Evolutionary conservation across 2,797 vertebrate genomes (phyloP).

Genomic region (Phalloptychus januarius): DNA sequence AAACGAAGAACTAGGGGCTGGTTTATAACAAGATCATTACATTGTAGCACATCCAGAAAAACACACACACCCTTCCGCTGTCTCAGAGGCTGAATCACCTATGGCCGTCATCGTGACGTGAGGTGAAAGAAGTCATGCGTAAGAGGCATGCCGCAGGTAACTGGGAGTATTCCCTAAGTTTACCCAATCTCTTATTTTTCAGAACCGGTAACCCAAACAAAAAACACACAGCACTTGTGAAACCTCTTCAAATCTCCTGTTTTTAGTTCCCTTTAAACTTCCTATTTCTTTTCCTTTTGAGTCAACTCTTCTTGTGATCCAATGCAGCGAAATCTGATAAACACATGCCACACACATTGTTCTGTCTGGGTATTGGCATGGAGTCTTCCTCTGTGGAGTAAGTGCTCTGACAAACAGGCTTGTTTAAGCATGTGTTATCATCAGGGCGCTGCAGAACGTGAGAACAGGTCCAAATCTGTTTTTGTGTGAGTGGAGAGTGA

Average conservation of each 20-base stretch:
- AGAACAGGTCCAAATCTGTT: conserved; percentile 15
- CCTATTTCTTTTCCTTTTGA: conserved; percentile 5
- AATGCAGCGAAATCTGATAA: conserved; percentile 4
- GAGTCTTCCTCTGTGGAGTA: conserved; percentile 2
- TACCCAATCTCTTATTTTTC: conserved; percentile 1
- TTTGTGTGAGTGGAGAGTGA: neutral
- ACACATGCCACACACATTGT: conserved; percentile 1
- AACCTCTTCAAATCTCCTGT: conserved; percentile 15
- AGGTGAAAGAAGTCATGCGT: conserved; percentile 2
- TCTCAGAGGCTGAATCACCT: conserved; percentile 36
- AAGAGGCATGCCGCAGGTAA: neutral
- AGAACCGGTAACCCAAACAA: conserved; percentile 4
- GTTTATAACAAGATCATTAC: too few species aligned
- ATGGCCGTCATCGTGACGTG: conserved; percentile 23
- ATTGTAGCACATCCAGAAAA: conserved; percentile 19
- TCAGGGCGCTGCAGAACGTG: neutral
- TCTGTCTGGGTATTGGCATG: neutral
- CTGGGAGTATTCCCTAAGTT: neutral
- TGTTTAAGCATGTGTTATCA: neutral
- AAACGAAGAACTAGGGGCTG: too few species aligned
- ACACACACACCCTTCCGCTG: conserved; percentile 11
- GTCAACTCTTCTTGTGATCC: conserved; percentile 36
- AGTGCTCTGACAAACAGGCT: neutral
- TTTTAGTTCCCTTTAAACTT: conserved; percentile 8
- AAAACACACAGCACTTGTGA: conserved; percentile 37